phyloP scores from a whole-genome alignment of 1,140 invertebrate genomes.

The Chrysopa pallens region DNA sequence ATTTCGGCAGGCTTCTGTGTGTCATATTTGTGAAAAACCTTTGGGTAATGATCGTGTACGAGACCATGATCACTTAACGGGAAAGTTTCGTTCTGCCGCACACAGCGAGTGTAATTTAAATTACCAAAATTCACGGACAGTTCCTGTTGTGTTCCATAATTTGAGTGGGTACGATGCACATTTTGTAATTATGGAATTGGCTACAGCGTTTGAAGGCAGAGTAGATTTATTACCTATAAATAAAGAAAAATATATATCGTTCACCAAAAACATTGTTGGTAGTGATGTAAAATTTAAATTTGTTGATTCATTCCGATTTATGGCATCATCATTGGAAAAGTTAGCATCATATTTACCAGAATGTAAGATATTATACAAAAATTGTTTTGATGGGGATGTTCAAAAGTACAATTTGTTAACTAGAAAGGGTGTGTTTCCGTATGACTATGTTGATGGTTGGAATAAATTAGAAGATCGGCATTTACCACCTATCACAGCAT shows the following conservation, averaged over 20 bases:
- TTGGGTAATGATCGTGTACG: constrained; percentile 1
- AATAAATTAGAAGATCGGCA: constrained; percentile 12
- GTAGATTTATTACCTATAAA: constrained; percentile 8
- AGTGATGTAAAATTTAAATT: constrained; percentile 8
- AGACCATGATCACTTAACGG: constrained; percentile 16
- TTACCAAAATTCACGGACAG: constrained; percentile 9
- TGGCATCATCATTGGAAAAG: constrained; percentile 9
- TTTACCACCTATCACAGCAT: constrained; percentile 10
- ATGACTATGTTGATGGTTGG: constrained; percentile 13
- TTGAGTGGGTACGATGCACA: constrained; percentile 19
- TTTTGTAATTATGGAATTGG: constrained; percentile 15
- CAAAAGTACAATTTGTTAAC: constrained; percentile 9
- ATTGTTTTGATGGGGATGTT: constrained; percentile 4
- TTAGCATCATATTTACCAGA: constrained; percentile 6
- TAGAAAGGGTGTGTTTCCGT: constrained; percentile 11
- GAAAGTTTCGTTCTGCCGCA: no score
- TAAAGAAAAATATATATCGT: constrained; percentile 11
- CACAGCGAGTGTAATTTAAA: constrained; percentile 16
- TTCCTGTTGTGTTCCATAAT: constrained; percentile 22
- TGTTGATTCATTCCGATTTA: constrained; percentile 10
- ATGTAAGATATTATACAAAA: constrained; percentile 4
- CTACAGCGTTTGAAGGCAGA: constrained; percentile 6
- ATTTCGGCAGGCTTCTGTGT: no score
- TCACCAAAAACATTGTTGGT: constrained; percentile 6
- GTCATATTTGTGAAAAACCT: no score